Conservation (phyloP, 2,888 invertebrate species). For the Alloscopus bannaensis region DNA sequence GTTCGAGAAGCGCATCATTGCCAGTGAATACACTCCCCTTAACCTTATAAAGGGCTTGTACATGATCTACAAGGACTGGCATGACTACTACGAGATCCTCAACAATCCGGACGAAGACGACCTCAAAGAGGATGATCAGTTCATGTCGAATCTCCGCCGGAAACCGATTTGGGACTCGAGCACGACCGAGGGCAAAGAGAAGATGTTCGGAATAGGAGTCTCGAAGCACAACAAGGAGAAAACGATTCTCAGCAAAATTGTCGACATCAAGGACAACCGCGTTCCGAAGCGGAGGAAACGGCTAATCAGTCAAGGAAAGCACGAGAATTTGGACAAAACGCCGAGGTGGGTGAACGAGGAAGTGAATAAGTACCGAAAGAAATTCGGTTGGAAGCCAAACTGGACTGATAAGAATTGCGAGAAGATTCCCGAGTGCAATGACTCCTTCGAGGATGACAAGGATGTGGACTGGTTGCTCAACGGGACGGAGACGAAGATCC, state of each 20-base stretch:
- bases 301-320: neutral
- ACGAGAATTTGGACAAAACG: constrained; percentile 1
- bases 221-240: neutral
- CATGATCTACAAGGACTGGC: constrained; percentile 40
- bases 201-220: constrained; percentile 23
- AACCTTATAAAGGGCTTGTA: constrained; percentile 64
- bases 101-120: constrained; percentile 37
- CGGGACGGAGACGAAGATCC: neutral
- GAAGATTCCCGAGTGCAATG: neutral
- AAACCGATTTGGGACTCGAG: constrained; percentile 26
- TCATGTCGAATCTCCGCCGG: constrained; percentile 11
- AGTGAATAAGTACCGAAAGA: neutral
- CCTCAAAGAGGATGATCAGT: constrained; percentile 15
- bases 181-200: constrained; percentile 29
- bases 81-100: constrained; percentile 46
- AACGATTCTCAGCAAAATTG: constrained; percentile 19
- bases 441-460: constrained; percentile 30
- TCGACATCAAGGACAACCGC: constrained; percentile 24
- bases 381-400: neutral
- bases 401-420: constrained; percentile 37
- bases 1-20: constrained; percentile 55
- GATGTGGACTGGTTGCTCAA: constrained; percentile 38
- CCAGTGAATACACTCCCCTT: constrained; percentile 25
- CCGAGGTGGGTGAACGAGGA: constrained; percentile 30
- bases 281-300: constrained; percentile 19